phyloP scores from a whole-genome alignment of 1,140 invertebrate genomes.

The Drosophila orena region DNA sequence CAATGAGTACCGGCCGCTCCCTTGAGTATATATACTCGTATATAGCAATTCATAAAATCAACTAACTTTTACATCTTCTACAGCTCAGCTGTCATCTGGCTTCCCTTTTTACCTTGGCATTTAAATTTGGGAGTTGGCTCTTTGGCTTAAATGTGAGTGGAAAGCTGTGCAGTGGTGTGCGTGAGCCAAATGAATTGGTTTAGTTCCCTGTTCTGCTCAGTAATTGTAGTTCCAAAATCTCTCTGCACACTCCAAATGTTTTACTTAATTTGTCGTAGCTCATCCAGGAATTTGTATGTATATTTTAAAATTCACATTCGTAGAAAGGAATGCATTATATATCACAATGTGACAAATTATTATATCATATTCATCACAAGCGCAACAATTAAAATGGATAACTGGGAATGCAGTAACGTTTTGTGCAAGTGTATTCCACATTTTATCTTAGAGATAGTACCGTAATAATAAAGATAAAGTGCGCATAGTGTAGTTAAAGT shows the following conservation, averaged over 20 bases:
- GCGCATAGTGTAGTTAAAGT: conserved; percentile 31
- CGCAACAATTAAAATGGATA: too few species aligned
- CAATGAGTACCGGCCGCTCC: conserved; percentile 57
- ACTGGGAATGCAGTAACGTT: too few species aligned
- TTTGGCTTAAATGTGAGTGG: not conserved
- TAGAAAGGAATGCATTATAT: too few species aligned
- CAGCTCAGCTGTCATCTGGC: conserved; percentile 16
- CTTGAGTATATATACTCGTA: conserved; percentile 22
- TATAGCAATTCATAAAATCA: conserved; percentile 58
- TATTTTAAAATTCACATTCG: too few species aligned
- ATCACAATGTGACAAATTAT: too few species aligned
- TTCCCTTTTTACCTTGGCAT: conserved; percentile 14
- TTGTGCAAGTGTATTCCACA: not conserved
- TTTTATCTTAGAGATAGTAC: not conserved
- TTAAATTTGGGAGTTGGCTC: conserved; percentile 55
- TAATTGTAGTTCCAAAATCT: not conserved
- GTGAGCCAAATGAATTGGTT: conserved; percentile 65
- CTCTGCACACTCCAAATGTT: too few species aligned
- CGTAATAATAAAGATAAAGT: conserved; percentile 23
- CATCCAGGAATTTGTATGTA: too few species aligned
- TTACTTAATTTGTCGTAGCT: not conserved
- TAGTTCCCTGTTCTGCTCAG: not conserved
- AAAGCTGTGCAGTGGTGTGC: conserved; percentile 10
- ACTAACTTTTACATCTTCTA: conserved; percentile 33
- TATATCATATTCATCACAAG: too few species aligned